Conservation (phyloP, 2,797 vertebrate genomes). For the Linurgus olivaceus region DNA sequence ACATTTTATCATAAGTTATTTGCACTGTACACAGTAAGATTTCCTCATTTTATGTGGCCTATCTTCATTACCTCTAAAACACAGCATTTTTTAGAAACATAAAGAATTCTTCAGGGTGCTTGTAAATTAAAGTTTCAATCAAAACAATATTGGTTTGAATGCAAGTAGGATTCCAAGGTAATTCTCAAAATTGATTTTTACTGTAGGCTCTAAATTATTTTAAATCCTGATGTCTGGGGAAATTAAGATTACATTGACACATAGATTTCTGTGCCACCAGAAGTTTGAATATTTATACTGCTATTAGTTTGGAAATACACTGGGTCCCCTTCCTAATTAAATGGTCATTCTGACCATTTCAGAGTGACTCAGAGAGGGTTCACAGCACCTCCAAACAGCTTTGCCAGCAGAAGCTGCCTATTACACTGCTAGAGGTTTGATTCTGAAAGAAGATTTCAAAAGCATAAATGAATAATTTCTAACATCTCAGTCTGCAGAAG, state of each 20-base stretch:
- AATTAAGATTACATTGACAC: not conserved
- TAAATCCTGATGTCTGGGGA: not conserved
- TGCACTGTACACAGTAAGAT: not conserved
- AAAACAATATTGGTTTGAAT: not conserved
- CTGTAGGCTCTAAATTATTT: not conserved
- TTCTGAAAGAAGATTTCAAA: not conserved
- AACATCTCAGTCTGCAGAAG: not conserved
- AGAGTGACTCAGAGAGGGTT: not conserved
- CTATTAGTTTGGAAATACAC: not conserved
- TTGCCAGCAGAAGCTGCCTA: not conserved
- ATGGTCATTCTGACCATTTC: not conserved
- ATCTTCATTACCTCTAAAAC: not conserved
- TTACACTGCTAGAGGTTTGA: not conserved
- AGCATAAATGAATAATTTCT: not conserved
- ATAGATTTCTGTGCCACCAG: not conserved
- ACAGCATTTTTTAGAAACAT: not conserved
- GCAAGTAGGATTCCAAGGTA: not conserved
- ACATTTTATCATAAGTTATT: not conserved
- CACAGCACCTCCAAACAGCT: not conserved
- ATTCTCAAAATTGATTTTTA: constrained; percentile 11
- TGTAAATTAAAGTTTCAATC: not conserved
- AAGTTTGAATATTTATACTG: not conserved
- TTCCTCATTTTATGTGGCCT: not conserved
- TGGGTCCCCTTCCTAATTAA: not conserved
- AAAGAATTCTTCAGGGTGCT: not conserved